phyloP scores from a whole-genome alignment of 2,888 invertebrate genomes.

The Microctonus brassicae region DNA sequence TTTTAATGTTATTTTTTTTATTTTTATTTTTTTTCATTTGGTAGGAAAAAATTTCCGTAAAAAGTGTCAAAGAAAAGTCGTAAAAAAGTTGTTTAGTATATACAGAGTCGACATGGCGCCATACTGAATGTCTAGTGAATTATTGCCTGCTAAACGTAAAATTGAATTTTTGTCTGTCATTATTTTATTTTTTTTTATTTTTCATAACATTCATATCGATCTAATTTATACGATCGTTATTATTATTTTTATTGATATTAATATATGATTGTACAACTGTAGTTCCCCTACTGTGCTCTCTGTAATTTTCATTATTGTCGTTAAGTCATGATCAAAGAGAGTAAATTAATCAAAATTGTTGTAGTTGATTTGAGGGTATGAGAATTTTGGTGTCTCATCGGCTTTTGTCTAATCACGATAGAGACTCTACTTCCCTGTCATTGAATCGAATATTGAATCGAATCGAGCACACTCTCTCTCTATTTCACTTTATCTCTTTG shows the following conservation, averaged over 20 bases:
- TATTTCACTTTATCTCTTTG: neutral
- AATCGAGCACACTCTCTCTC: neutral
- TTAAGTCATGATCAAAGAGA: neutral
- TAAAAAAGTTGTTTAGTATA: neutral
- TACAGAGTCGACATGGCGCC: neutral
- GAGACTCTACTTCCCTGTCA: neutral
- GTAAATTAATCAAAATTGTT: neutral
- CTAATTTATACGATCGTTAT: neutral
- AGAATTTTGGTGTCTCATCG: neutral
- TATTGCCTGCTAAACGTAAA: conserved; percentile 1
- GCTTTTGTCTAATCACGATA: neutral
- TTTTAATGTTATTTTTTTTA: neutral
- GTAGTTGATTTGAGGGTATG: neutral
- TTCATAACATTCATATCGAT: neutral
- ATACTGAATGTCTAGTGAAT: neutral
- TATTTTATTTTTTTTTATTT: neutral
- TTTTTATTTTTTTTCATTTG: neutral
- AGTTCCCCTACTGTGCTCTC: too few relatives aligned
- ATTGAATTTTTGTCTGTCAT: neutral
- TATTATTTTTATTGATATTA: neutral
- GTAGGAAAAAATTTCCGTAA: neutral
- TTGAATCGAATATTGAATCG: neutral
- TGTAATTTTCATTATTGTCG: too few relatives aligned
- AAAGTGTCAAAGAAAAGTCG: neutral
- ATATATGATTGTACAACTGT: too few relatives aligned